Conservation (phyloP, 2,113 vertebrate species). For the Clupea harengus region DNA sequence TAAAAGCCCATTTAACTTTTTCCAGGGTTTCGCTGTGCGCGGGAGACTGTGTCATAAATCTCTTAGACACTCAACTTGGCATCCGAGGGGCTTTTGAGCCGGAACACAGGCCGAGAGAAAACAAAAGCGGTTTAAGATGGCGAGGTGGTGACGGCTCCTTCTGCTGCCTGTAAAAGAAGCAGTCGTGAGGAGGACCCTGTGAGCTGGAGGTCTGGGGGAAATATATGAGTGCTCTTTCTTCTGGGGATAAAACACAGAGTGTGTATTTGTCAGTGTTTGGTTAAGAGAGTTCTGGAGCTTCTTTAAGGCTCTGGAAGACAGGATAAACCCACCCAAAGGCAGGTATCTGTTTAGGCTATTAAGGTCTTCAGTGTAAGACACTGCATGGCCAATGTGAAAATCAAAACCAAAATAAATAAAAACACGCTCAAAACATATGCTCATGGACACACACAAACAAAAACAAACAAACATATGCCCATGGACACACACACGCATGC, state of each 20-base stretch:
- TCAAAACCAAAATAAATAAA: background rate
- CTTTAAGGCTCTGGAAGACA: background rate
- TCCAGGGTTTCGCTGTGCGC: background rate
- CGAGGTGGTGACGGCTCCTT: background rate
- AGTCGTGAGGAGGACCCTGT: background rate
- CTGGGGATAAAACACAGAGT: background rate
- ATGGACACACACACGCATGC: background rate
- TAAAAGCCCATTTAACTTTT: background rate
- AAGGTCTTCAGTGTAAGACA: background rate
- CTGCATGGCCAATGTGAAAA: background rate
- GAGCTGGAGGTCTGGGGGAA: background rate
- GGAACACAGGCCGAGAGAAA: background rate
- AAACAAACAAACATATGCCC: background rate
- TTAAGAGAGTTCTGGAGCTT: background rate
- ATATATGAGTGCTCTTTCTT: background rate
- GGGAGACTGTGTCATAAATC: conserved; percentile 34
- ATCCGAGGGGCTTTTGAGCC: conserved; percentile 23
- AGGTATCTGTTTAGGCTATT: background rate
- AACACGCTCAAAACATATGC: background rate
- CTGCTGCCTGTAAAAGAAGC: background rate
- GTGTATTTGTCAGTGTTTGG: background rate
- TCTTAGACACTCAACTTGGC: conserved; percentile 33
- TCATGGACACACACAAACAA: background rate
- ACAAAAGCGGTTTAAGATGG: background rate
- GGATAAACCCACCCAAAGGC: background rate